Evolutionary conservation across 1,140 invertebrate species (phyloP).

Genomic region (Atta colombica): DNA sequence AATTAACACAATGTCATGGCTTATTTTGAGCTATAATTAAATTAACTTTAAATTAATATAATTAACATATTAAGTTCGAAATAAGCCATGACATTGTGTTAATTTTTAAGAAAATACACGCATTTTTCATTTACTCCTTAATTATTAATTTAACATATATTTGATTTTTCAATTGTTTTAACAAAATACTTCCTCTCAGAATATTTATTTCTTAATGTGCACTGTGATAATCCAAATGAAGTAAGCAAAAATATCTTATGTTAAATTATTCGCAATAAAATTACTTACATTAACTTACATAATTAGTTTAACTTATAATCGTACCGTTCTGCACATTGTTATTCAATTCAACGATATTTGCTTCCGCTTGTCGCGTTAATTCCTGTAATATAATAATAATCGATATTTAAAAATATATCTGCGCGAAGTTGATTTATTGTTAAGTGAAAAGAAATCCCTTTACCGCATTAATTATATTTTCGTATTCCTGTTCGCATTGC

Average conservation of each 20-base stretch:
- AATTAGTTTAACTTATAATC: constrained; percentile 33
- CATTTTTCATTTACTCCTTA: no score
- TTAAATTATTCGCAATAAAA: constrained; percentile 29
- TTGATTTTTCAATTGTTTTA: neutral
- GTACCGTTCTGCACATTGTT: constrained; percentile 62
- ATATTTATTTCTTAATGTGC: constrained; percentile 8
- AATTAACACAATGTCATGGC: no score
- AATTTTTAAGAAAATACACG: no score
- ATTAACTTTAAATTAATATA: no score
- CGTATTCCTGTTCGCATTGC: constrained; percentile 84
- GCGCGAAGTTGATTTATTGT: neutral
- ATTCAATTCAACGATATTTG: constrained; percentile 75
- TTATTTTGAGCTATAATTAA: no score
- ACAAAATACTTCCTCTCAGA: neutral
- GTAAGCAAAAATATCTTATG: neutral
- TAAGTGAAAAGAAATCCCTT: neutral
- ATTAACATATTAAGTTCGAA: no score
- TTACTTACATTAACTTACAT: neutral
- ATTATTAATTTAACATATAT: neutral
- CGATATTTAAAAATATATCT: neutral
- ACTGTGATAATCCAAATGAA: neutral
- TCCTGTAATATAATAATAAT: constrained; percentile 75
- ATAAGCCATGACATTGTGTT: no score
- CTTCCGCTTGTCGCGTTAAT: constrained; percentile 69
- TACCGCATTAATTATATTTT: constrained; percentile 79